Conservation (phyloP, 2,888 invertebrate genomes). For the Clunio marinus region DNA sequence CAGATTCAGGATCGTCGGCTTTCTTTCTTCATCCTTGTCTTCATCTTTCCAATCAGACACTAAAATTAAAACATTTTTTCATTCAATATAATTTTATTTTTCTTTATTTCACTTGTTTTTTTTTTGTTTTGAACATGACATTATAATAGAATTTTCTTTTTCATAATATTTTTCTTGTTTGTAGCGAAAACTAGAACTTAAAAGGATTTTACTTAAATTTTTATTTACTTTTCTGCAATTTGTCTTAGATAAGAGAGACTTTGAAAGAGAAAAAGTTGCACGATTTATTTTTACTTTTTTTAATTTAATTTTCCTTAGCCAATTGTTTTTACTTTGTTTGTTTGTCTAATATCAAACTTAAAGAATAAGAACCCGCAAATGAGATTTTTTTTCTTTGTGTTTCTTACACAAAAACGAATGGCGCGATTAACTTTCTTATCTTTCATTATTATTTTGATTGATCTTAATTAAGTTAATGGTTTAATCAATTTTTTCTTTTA, state of each 20-base stretch:
- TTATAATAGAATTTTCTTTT: background rate
- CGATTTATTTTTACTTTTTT: conserved; percentile 10
- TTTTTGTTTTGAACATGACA: conserved; percentile 26
- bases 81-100: conserved; percentile 32
- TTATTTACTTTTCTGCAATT: conserved; percentile 4
- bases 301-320: background rate
- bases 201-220: background rate
- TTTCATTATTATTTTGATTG: background rate
- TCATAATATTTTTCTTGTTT: conserved; percentile 22
- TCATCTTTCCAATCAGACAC: background rate
- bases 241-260: background rate
- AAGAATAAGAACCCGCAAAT: background rate
- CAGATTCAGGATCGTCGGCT: too few relatives aligned
- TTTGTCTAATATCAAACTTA: background rate
- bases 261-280: conserved; percentile 1
- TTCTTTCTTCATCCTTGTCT: too few relatives aligned
- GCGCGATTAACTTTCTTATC: conserved; percentile 1
- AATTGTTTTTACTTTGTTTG: background rate
- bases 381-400: background rate
- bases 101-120: conserved; percentile 14
- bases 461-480: conserved; percentile 20
- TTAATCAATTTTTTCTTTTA: conserved; percentile 11
- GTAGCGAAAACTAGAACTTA: conserved; percentile 35
- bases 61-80: background rate
- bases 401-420: too few relatives aligned